Conservation (phyloP, 1,140 invertebrate genomes). For the Helicoverpa zea region DNA sequence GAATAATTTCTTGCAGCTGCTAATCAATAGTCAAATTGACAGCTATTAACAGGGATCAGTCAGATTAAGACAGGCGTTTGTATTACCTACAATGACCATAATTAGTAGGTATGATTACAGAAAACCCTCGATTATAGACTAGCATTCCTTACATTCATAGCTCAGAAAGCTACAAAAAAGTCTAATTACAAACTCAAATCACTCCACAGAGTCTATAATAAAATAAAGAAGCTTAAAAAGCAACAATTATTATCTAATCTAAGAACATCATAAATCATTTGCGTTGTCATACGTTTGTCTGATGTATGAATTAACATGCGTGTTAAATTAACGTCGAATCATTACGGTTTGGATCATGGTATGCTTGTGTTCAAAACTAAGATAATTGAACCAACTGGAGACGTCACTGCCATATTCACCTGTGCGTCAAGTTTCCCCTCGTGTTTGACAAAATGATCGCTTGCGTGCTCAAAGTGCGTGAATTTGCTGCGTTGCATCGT, state of each 20-base stretch:
- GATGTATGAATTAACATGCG: constrained; percentile 68
- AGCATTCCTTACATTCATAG: background rate
- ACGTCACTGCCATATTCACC: too few relatives aligned
- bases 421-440: too few relatives aligned
- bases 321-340: constrained; percentile 71
- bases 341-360: constrained; percentile 51
- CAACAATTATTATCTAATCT: constrained; percentile 52
- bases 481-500: too few relatives aligned
- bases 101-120: too few relatives aligned
- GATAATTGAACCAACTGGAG: too few relatives aligned
- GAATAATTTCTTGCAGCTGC: too few relatives aligned
- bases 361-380: background rate
- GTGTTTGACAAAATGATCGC: too few relatives aligned
- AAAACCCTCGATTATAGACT: background rate
- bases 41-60: too few relatives aligned
- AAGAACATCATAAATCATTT: constrained; percentile 51
- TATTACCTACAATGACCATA: too few relatives aligned
- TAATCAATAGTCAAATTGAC: too few relatives aligned
- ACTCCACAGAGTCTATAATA: constrained; percentile 3
- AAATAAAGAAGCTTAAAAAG: constrained; percentile 48
- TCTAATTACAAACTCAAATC: constrained; percentile 23
- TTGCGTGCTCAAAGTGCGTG: too few relatives aligned
- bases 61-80: too few relatives aligned
- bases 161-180: background rate
- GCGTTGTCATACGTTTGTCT: constrained; percentile 48